These are phyloP conservation scores for Drosophila nikananu DNA, from an alignment of 1,140 invertebrate genomes.

Conservation along the genomic window DNA sequence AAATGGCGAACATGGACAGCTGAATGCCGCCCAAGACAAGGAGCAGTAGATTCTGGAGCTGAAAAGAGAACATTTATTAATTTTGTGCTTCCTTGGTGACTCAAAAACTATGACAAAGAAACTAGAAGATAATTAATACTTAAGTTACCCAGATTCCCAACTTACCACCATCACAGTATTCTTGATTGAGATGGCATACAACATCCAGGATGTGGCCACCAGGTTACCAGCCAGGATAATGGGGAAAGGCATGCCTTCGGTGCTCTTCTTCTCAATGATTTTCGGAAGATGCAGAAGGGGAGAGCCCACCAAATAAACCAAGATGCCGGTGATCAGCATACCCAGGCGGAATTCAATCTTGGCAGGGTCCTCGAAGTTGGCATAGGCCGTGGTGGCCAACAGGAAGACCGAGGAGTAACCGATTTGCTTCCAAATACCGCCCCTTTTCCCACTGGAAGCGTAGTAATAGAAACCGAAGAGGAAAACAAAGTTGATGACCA, in stretches of 20 bases:
- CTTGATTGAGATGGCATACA: constrained; percentile 92
- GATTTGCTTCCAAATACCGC: constrained; percentile 86
- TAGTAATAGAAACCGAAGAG: constrained; percentile 89
- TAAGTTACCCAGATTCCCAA: not conserved
- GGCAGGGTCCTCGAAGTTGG: constrained; percentile 88
- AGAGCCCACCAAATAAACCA: constrained; percentile 89
- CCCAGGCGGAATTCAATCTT: constrained; percentile 90
- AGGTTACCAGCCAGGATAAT: constrained; percentile 92
- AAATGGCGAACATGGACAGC: constrained; percentile 89
- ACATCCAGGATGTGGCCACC: constrained; percentile 91
- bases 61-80: constrained; percentile 61
- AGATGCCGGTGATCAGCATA: constrained; percentile 89
- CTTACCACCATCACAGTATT: constrained; percentile 91
- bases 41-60: constrained; percentile 90
- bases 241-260: constrained; percentile 92
- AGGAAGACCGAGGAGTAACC: constrained; percentile 87
- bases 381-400: constrained; percentile 88
- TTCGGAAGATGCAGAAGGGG: constrained; percentile 90
- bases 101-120: too few species aligned
- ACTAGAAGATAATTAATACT: too few species aligned
- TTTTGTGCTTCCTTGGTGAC: not conserved
- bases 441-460: constrained; percentile 86
- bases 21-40: constrained; percentile 88
- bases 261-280: constrained; percentile 91
- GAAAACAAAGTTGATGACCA: constrained; percentile 89